Evolutionary conservation across 2,888 invertebrate genomes (phyloP), one percentile per base, ranked within the genome.

Genomic region (Orthosia cruda): DNA sequence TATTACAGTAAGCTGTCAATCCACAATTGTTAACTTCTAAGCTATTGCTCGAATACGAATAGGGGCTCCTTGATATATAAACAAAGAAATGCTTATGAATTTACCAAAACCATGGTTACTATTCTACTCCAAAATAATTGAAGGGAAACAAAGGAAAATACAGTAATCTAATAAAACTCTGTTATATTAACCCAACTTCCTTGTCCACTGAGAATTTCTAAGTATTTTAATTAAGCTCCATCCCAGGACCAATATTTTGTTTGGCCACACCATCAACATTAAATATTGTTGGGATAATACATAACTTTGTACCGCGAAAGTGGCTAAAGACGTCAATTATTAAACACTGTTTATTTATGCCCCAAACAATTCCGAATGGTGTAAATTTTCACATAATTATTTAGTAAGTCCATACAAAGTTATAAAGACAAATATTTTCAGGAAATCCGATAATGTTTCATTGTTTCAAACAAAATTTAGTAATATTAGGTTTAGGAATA

Each of bases 151-250:
- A 58, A 47, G 11, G 40, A 40, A 63, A 68, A 63, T 58, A 26
- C 50, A 58, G 57, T 52, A 64, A 64, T 73, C 66, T 67, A 70
- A 85, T 62, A 55, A 58, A 54, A 67, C 61, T 66, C 13, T 59
- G 16, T 58, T 66, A 20, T 47, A 77, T 61, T 74, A 70, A 77
- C 72, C 62, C 55, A 65, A 78, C 68, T 67, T 69, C 67, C 50
- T 66, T 61, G 57, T 71, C 71, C 73, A 62, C 58, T 72, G 70
- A 74, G 80, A 83, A 86, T 77, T 78, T 72, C 71, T 74, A 86
- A 85, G 73, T 74, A 86, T 86, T 83, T 86, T 78, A 83, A 85
- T 85, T 80, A 85, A 83, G 54, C 26, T 58, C 52, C 71, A 49
- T 63, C 74, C 54, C 66, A 54, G 74, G 71, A 76, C 57, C 62